Base-by-base conservation (phyloP, 2,888 invertebrate genomes). In the Ormyrus nitidulus region DNA sequence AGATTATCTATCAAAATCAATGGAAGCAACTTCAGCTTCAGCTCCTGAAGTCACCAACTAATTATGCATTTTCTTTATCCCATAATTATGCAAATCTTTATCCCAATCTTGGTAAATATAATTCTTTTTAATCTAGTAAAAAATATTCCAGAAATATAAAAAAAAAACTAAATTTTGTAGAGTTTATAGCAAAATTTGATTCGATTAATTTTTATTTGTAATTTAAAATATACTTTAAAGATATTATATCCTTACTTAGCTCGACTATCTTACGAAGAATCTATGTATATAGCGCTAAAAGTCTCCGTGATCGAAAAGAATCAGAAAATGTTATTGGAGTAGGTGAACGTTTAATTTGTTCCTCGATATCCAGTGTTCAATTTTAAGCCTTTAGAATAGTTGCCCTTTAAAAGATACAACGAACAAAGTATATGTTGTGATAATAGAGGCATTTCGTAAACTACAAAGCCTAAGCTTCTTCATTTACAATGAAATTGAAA, bases 261-360 rank as follows among this genome's bases (percentile, higher is more conserved):
- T 84, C 92, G 93, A 81, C 95, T 95, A 3, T 93, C 94, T 34
- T 95, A 94, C 88, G 93, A 93, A 81, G 94, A 93, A 88, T 93
- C 94, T 19, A 89, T 92, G 62, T 93, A 92, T 85, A 91, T n/a
- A n/a, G 92, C n/a, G 93, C 94, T 5, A 91, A 92, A 70, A 93
- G 92, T 81, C 93, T 95, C 68, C 92, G 93, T 79, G 94, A 94
- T 82, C 91, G 92, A 58, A 93, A 93, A 53, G 95, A 95, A 86
- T 93, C 92, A 10, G 92, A 93, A 74, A 91, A 94, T 84, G 84
- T 90, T 11, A 86, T 88, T 65, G 91, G 91, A 13, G 81, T 85
- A 11, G 82, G 80, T 74, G 83, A 85, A 78, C 86, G 82, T 56
- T 91, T 89, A n/a, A n/a, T n/a, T n/a, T 82, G 87, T 89, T 9